These are phyloP conservation scores for Enteromius treurensis DNA, from an alignment of 2,797 vertebrate genomes.

Conservation along the genomic window DNA sequence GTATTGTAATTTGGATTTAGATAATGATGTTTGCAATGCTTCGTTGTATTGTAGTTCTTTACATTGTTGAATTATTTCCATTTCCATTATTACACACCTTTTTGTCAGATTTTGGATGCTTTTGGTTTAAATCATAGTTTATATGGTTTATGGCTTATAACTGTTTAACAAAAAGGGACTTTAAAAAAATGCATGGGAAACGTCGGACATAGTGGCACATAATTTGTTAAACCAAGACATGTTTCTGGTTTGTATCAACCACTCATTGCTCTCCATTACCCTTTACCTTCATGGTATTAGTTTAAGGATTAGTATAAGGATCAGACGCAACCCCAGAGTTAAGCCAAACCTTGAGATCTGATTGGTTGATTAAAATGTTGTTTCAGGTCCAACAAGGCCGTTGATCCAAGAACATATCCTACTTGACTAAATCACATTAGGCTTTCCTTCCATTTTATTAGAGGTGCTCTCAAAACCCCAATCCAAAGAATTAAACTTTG, in stretches of 20 bases:
- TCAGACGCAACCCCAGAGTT: not conserved
- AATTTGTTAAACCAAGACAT: not conserved
- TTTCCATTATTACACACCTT: not conserved
- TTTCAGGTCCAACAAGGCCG: not conserved
- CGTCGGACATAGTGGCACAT: not conserved
- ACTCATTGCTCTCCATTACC: not conserved
- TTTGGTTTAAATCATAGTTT: not conserved
- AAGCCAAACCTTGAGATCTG: not conserved
- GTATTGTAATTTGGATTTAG: not conserved
- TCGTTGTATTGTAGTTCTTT: not conserved
- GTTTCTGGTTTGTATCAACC: not conserved
- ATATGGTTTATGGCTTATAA: not conserved
- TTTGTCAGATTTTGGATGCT: not conserved
- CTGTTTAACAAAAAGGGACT: not conserved
- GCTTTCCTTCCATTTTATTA: not conserved
- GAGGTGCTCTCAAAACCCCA: not conserved
- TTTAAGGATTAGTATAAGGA: too few species aligned
- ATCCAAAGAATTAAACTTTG: not conserved
- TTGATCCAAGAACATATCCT: not conserved
- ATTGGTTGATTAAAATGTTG: not conserved
- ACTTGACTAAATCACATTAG: constrained; percentile 4
- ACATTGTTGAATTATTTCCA: not conserved
- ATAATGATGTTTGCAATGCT: not conserved
- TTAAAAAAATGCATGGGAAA: not conserved
- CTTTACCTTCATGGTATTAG: too few species aligned